Percentiles rank a stretch among this genome's conserved stretches.
These are phyloP conservation scores for Platalea minor DNA, from an alignment of 2,797 vertebrate species.

Conservation along the genomic window DNA sequence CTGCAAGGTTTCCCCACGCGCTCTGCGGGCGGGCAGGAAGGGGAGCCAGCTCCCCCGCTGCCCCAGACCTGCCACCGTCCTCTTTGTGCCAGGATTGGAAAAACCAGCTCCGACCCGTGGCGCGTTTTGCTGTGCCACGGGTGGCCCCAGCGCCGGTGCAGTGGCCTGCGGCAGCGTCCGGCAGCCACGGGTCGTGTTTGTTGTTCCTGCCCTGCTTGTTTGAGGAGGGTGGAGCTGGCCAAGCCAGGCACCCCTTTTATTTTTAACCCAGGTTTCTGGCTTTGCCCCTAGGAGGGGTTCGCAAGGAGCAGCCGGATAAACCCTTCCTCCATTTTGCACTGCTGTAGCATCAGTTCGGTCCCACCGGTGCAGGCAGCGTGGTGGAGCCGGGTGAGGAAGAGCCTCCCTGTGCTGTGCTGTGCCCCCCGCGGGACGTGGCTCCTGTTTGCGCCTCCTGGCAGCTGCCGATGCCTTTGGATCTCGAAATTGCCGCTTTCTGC, in stretches of 20 bases:
- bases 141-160: rapidly evolving
- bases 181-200: rapidly evolving
- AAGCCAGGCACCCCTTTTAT: not conserved
- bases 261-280: not conserved
- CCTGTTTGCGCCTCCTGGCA: not conserved
- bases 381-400: not conserved
- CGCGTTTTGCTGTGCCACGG: not conserved
- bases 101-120: not conserved
- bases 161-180: not conserved
- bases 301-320: not conserved
- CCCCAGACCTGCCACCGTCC: not conserved
- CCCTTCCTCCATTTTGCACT: not conserved
- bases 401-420: rapidly evolving
- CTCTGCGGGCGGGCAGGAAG: too few species aligned
- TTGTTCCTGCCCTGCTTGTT: not conserved
- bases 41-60: not conserved
- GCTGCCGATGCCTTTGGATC: not conserved
- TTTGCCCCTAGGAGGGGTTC: not conserved
- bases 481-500: not conserved
- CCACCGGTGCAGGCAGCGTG: not conserved
- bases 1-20: rapidly evolving
- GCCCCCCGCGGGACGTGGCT: rapidly evolving
- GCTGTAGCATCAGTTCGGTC: not conserved
- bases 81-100: not conserved
- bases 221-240: not conserved